phyloP scores from a whole-genome alignment of 2,797 vertebrate species.

The Premnoplex brunnescens region DNA sequence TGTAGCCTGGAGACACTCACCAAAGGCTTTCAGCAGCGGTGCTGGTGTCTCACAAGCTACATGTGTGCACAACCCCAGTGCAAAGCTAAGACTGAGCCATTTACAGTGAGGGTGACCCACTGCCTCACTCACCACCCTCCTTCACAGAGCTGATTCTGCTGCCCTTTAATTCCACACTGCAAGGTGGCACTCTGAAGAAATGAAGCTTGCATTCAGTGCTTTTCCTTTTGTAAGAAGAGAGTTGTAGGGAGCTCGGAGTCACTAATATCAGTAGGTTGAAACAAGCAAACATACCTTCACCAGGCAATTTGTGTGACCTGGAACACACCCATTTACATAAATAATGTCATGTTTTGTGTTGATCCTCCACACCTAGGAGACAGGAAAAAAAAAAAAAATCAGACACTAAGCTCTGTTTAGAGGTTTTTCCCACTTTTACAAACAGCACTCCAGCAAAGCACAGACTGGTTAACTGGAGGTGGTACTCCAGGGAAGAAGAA shows the following conservation, averaged over 20 bases:
- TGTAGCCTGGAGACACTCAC: not conserved
- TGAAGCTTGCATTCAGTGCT: not conserved
- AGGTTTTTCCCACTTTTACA: not conserved
- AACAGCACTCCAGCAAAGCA: not conserved
- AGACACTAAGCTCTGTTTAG: not conserved
- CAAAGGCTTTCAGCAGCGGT: not conserved
- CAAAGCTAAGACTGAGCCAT: not conserved
- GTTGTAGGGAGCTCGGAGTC: not conserved
- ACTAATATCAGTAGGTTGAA: not conserved
- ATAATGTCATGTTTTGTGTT: conserved; percentile 91
- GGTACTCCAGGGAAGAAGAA: not conserved
- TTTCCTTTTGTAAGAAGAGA: not conserved
- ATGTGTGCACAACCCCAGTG: not conserved
- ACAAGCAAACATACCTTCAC: conserved; percentile 84
- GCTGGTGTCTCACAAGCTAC: not conserved
- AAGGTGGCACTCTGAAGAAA: not conserved
- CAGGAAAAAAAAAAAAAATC: not conserved
- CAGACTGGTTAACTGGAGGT: not conserved
- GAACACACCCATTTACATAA: conserved; percentile 91
- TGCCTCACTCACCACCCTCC: not conserved
- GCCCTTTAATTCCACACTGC: not conserved
- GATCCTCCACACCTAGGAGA: conserved; percentile 90
- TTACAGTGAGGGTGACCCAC: not conserved
- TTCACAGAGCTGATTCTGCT: not conserved
- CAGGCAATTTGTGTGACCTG: conserved; percentile 91